Conservation (phyloP, 2,113 vertebrate species). For the Barbus barbus region DNA sequence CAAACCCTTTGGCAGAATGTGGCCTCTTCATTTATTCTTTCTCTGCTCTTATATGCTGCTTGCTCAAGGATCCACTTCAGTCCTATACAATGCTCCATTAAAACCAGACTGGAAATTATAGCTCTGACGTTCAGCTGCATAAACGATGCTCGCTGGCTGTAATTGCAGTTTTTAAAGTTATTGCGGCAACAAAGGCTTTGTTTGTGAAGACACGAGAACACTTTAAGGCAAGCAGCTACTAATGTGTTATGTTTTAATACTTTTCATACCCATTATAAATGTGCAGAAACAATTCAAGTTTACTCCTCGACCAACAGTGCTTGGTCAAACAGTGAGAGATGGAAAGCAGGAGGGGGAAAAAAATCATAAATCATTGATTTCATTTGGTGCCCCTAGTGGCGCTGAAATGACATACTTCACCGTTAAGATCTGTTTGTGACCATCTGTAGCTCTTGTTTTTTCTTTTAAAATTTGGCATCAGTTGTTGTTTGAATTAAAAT, state of each 20-base stretch:
- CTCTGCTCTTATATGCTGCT: background rate
- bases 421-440: slow-evolving; percentile 40
- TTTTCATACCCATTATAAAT: background rate
- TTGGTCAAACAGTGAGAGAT: background rate
- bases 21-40: slow-evolving; percentile 28
- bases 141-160: slow-evolving; percentile 16
- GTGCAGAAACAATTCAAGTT: background rate
- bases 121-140: background rate
- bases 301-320: too few species aligned
- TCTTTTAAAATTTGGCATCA: background rate
- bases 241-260: too few species aligned
- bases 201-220: background rate
- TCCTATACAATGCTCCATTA: slow-evolving; percentile 25
- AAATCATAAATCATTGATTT: background rate
- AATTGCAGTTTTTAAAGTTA: slow-evolving; percentile 20
- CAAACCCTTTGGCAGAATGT: background rate
- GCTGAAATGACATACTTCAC: slow-evolving; percentile 8
- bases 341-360: background rate
- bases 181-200: background rate
- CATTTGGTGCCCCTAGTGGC: background rate
- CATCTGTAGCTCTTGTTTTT: slow-evolving; percentile 27
- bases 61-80: background rate
- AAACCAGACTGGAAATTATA: slow-evolving; percentile 20
- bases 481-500: background rate
- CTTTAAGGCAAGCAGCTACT: too few species aligned